A percentile compares a stretch with the other conserved stretches of the same genome.
phyloP scores from a whole-genome alignment of 2,113 vertebrate species.

The Capreolus pygargus region DNA sequence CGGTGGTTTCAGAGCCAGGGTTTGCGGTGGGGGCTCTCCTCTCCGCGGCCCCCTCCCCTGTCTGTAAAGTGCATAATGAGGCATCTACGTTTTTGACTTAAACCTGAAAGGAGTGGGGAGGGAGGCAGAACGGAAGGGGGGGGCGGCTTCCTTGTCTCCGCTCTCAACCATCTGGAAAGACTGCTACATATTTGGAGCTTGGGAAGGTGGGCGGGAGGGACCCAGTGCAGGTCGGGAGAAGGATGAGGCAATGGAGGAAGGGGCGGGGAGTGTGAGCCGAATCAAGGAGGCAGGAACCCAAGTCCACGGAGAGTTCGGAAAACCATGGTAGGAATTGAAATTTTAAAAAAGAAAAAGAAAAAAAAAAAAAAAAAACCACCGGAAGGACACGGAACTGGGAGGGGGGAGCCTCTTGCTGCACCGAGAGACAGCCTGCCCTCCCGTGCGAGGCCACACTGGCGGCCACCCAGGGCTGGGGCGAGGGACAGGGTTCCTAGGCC shows the following conservation, averaged over 20 bases:
- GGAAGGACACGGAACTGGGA: neutral
- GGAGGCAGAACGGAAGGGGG: neutral
- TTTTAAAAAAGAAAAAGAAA: neutral
- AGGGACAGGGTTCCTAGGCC: conserved; percentile 82
- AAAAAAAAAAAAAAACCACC: neutral
- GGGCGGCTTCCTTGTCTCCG: conserved; percentile 11
- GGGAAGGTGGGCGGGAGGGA: conserved; percentile 30
- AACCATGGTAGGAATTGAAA: conserved; percentile 11
- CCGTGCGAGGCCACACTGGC: neutral
- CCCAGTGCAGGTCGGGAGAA: neutral
- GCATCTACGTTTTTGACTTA: conserved; percentile 55
- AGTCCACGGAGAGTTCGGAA: neutral
- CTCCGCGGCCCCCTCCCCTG: neutral
- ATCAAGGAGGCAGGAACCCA: neutral
- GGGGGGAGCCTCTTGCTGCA: neutral
- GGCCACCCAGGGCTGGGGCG: neutral
- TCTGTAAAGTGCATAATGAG: conserved; percentile 75
- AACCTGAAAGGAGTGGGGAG: conserved; percentile 35
- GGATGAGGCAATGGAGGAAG: neutral
- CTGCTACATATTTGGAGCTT: conserved; percentile 92
- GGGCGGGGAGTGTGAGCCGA: neutral
- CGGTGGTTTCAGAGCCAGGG: neutral
- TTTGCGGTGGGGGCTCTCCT: neutral
- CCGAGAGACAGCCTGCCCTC: neutral
- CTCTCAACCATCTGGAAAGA: conserved; percentile 83